These are phyloP conservation scores for Himalopsyche japonica DNA, from an alignment of 2,888 invertebrate species.

Conservation along the genomic window DNA sequence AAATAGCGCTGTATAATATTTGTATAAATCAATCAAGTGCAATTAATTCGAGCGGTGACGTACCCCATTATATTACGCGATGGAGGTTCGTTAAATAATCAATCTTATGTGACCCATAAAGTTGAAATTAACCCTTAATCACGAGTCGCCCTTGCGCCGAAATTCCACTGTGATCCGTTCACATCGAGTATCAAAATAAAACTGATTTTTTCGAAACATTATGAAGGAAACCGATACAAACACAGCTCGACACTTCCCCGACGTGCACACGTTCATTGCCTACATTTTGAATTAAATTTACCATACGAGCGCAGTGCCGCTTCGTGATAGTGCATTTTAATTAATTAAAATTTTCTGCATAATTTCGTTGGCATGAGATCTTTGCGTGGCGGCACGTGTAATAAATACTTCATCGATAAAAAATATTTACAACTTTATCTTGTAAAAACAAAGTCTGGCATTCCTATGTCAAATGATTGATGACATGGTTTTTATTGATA, in stretches of 20 bases:
- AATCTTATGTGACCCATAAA: slow-evolving; percentile 39
- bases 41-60: neutral
- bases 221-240: neutral
- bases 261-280: neutral
- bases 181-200: slow-evolving; percentile 12
- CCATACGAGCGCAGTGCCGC: neutral
- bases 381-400: neutral
- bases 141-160: neutral
- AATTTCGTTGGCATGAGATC: neutral
- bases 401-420: neutral
- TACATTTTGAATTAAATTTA: neutral
- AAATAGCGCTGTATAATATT: neutral
- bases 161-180: neutral
- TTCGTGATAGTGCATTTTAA: neutral
- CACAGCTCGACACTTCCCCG: neutral
- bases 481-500: too few relatives aligned
- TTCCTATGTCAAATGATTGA: too few relatives aligned
- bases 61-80: neutral
- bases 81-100: slow-evolving; percentile 31
- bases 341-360: neutral
- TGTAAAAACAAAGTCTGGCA: too few relatives aligned
- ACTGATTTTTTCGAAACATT: slow-evolving; percentile 9
- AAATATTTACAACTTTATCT: neutral
- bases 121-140: slow-evolving; percentile 33
- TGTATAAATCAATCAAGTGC: neutral